Evolutionary conservation across 1,140 invertebrate genomes (phyloP), one percentile per base, ranked within the genome.

Genomic region (Ceratina calcarata): DNA sequence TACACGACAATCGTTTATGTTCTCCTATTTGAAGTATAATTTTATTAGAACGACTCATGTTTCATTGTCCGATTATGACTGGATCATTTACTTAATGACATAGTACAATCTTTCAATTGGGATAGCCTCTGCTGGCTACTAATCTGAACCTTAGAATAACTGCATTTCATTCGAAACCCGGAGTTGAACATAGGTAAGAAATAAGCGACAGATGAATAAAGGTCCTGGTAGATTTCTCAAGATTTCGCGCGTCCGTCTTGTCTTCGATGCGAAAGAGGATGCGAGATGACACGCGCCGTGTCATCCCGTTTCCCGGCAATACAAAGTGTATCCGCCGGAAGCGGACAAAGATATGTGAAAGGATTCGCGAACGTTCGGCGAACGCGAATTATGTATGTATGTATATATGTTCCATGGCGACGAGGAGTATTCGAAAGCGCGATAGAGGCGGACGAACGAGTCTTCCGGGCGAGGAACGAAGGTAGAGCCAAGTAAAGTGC

Each of bases 381-480:
- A n/a, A 64, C n/a, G 64, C 73, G 45, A n/a, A 18, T 57, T 18
- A 22, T 13, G 20, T 12, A 18, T 7, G 20, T 2, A n/a, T 20
- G 51, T 82, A 78, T 71, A 57, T 83, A 10, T 45, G 37, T 62
- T 24, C 49, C 45, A 75, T 67, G 12, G 68, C 60, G 70, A 72
- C 71, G 64, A 32, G 7, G 65, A 74, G 68, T 64, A 80, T 80
- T 86, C 73, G 83, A 86, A 83, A 86, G 80, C 79, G 67, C 58
- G 53, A 68, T 10, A 45, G 37, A 61, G 13, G 49, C 13, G 60
- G 57, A 45, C 62, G 72, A 55, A 73, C 64, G 60, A 57, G 22
- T 51, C 57, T 45, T 45, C 32, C 55, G 24, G 22, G 22, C 53
- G 83, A 57, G 60, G 83, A 83, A 67, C 32, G 32, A 27, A 70